phyloP scores from a whole-genome alignment of 2,888 invertebrate species.

The Meteorus colon region DNA sequence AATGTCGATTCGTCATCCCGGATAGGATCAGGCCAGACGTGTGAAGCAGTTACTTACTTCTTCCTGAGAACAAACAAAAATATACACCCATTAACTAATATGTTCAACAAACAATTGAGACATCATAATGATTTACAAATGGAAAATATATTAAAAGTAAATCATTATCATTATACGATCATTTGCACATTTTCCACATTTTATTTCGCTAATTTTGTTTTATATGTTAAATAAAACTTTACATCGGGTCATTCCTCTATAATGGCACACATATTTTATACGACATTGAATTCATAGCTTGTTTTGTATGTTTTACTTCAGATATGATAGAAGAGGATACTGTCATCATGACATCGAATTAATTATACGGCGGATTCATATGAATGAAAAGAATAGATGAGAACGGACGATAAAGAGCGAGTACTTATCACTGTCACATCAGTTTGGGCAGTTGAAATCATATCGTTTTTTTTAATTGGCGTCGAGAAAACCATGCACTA shows the following conservation, averaged over 20 bases:
- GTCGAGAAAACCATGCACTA: conserved; percentile 69
- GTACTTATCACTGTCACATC: conserved; percentile 65
- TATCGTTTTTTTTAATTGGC: conserved; percentile 73
- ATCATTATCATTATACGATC: background rate
- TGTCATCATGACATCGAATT: background rate
- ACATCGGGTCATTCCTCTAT: too few species aligned
- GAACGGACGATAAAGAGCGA: conserved; percentile 51
- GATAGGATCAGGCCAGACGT: conserved; percentile 45
- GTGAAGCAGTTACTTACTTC: conserved; percentile 72
- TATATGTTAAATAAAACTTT: too few species aligned
- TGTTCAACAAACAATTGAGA: background rate
- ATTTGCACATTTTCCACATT: background rate
- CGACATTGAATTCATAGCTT: too few species aligned
- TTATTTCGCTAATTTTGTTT: too few species aligned
- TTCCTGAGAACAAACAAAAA: conserved; percentile 72
- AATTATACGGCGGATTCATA: background rate
- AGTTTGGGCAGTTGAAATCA: conserved; percentile 71
- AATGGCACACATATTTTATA: too few species aligned
- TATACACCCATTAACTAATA: conserved; percentile 64
- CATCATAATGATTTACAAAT: conserved; percentile 9
- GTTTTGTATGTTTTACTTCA: too few species aligned
- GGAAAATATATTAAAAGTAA: background rate
- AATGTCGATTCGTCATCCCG: conserved; percentile 54
- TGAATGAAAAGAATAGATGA: conserved; percentile 38
- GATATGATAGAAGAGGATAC: background rate